Evolutionary conservation across 2,797 vertebrate species (phyloP).

Genomic region (Coccyzus lansbergi): DNA sequence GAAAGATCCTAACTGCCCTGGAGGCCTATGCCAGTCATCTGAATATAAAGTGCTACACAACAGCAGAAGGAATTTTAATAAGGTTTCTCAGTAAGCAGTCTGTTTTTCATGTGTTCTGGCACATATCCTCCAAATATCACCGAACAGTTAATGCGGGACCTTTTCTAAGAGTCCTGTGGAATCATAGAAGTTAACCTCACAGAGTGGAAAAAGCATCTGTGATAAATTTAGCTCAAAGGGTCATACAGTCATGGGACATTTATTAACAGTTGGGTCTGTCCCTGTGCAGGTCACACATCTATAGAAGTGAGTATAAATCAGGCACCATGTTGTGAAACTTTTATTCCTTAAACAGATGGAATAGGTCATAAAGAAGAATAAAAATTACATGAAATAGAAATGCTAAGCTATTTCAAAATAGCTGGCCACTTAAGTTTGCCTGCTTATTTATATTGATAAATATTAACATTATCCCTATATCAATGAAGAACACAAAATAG

Average conservation of each 20-base stretch:
- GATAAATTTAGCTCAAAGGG: slow-evolving; percentile 19
- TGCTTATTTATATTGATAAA: neutral
- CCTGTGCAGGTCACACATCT: neutral
- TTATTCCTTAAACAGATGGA: neutral
- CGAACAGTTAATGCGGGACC: neutral
- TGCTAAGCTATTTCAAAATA: neutral
- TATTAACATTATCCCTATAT: neutral
- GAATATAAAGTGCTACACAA: slow-evolving; percentile 25
- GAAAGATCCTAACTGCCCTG: slow-evolving; percentile 13
- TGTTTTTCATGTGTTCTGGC: neutral
- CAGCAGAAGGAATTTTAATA: slow-evolving; percentile 42
- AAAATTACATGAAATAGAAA: neutral
- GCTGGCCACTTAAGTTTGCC: neutral
- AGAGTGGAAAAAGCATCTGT: neutral
- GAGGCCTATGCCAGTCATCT: slow-evolving; percentile 3
- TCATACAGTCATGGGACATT: slow-evolving; percentile 18
- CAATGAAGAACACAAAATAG: neutral
- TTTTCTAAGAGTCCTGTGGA: neutral
- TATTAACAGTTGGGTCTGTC: neutral
- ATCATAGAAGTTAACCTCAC: neutral
- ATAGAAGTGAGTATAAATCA: neutral
- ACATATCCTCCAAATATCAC: neutral
- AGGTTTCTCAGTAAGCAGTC: neutral
- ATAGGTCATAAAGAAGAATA: neutral
- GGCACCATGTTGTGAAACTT: neutral